Evolutionary conservation across 92 coral and sea anemone genomes (phyloP), one percentile per base, ranked within the genome.

Genomic region (Siderastrea radians): DNA sequence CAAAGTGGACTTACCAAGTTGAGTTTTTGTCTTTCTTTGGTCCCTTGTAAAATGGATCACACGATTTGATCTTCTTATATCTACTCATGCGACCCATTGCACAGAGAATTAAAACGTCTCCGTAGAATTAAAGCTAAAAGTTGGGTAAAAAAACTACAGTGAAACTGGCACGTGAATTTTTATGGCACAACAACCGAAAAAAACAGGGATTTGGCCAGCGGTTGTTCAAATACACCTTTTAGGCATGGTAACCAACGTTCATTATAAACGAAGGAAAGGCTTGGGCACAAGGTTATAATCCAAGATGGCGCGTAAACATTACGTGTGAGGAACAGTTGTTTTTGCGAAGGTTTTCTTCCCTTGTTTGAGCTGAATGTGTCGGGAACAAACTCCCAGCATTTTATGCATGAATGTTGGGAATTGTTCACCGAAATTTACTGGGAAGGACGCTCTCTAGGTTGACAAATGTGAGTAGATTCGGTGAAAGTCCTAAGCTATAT

Each of bases 11-110:
- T 74, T 81, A 77, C 89, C 76, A 43, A 12, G 50, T 68, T 59
- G 55, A 3, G n/a, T 73, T 73, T 16, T 15, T 48, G 4, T 80
- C 91, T 84, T 68, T 54, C 86, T 74, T 94, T 72, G 88, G 92
- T 79, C 99, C 99, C 49, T 93, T 97, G 76, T 88, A 94, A 83
- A 97, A 97, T 68, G 99, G 99, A 91, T 97, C 99, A 84, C 96
- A 94, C 38, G 98, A 87, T 78, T 97, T 97, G 44, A 94, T 84
- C 74, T 97, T 97, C 81, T 88, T 91, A 85, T 97, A 92, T 65
- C 98, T 94, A 88, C 98, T 95, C 77, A 92, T 74, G 59, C 99
- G 89, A 49, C 99, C 99, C 99, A 97, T 97, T 55, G 6, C 43
- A 15, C 51, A 5, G 43, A 80, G 55, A 62, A 12, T 1, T 46